phyloP scores from a whole-genome alignment of 2,113 vertebrate species.

The Phyllostomus hastatus region DNA sequence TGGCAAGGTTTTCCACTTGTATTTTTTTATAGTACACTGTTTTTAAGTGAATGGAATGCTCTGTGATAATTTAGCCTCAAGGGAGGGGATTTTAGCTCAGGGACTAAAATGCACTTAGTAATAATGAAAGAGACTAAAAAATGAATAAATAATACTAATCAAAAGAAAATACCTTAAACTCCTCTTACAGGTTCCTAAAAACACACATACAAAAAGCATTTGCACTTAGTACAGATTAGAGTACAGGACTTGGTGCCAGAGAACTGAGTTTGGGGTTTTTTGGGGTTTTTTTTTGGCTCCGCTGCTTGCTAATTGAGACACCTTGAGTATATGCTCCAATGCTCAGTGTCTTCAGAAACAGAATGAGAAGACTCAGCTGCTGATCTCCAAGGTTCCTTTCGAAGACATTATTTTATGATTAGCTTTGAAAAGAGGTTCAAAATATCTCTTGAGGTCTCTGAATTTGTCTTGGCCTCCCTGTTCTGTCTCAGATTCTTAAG shows the following conservation, averaged over 20 bases:
- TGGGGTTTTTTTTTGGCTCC: neutral
- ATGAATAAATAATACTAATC: constrained; percentile 30
- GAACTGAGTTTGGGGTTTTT: neutral
- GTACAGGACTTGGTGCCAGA: neutral
- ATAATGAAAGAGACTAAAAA: constrained; percentile 18
- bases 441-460: neutral
- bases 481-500: constrained; percentile 12
- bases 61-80: constrained; percentile 48
- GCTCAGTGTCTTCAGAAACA: neutral
- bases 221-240: neutral
- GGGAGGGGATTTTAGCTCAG: constrained; percentile 18
- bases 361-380: neutral
- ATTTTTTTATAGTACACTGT: constrained; percentile 53
- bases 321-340: neutral
- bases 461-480: constrained; percentile 10
- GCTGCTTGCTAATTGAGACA: neutral
- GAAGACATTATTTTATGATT: neutral
- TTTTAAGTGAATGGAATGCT: constrained; percentile 61
- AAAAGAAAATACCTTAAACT: constrained; percentile 25
- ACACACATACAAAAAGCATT: neutral
- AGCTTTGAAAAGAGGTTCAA: neutral
- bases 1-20: constrained; percentile 29
- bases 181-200: neutral
- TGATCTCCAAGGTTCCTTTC: neutral
- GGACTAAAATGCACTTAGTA: constrained; percentile 25